phyloP scores from a whole-genome alignment of 2,888 invertebrate species.

The Melipona beecheii region DNA sequence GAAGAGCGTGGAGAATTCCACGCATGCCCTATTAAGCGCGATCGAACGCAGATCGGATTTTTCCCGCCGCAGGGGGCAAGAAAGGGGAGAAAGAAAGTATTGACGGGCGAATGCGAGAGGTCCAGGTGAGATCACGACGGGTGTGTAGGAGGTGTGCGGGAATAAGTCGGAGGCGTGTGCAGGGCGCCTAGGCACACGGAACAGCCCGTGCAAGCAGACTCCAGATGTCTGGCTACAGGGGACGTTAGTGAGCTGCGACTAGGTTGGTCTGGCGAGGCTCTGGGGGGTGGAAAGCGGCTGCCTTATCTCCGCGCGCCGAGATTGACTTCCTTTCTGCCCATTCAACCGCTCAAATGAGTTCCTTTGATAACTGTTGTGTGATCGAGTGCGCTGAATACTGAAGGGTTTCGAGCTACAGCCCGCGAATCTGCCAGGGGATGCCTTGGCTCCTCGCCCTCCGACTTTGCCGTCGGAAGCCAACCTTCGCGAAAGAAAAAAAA shows the following conservation, averaged over 20 bases:
- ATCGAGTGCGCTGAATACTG: constrained; percentile 84
- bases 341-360: constrained; percentile 84
- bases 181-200: constrained; percentile 37
- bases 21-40: too few relatives aligned
- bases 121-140: constrained; percentile 56
- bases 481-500: constrained; percentile 51
- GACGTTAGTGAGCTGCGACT: constrained; percentile 50
- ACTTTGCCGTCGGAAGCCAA: constrained; percentile 54
- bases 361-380: constrained; percentile 84
- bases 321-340: constrained; percentile 84
- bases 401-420: constrained; percentile 79
- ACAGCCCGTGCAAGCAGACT: constrained; percentile 50
- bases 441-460: constrained; percentile 57
- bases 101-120: constrained; percentile 71
- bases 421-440: constrained; percentile 67
- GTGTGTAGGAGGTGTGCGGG: constrained; percentile 3
- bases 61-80: constrained; percentile 17
- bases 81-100: constrained; percentile 59
- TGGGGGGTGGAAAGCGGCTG: constrained; percentile 73
- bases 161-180: constrained; percentile 54
- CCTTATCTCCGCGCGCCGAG: constrained; percentile 83
- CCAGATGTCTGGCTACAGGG: constrained; percentile 12
- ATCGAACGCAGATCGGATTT: constrained; percentile 31
- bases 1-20: too few relatives aligned
- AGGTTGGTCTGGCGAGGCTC: constrained; percentile 54